Evolutionary conservation across 2,888 invertebrate species (phyloP), one percentile per base, ranked within the genome.

Genomic region (Apotomis betuletana): DNA sequence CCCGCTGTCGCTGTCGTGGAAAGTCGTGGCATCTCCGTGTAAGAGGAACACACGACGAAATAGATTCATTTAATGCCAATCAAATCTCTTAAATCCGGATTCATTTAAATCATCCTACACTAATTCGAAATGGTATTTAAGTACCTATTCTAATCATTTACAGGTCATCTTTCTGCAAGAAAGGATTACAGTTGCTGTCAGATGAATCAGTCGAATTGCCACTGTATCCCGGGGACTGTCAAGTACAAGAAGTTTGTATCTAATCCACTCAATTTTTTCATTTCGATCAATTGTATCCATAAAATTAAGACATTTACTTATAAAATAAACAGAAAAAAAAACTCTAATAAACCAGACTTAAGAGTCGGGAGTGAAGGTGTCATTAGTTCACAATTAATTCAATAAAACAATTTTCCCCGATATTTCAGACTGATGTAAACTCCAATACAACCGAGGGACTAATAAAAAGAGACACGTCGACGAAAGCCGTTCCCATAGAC

Each of bases 141-240:
- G 41, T 41, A 3, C 9, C 0, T 46, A 9, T 27, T 3, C 0
- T 5, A 36, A 73, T 73, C 60, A 36, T 75, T 80, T 86, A 54
- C 89, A 97, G 96, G 75, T 95, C 96, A 71, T 97, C 98, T 0
- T 95, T 97, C 71, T 98, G 98, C 84, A 96, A 96, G 78, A 95
- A 96, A 77, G 96, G 95, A 67, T 90, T 97, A 46, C 94, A 95
- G 68, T 88, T 98, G 44, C 94, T 96, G 76, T 96, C 97, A 0
- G 97, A 96, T 6, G 94, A 94, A 69, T 94, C 97, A 0, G 94
- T 96, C 0, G 95, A 95, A 67, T 87, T 98, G 75, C 96, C 96
- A 0, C 93, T 98, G 3, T 95, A 96, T 80, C 95, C 96, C 0
- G 97, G 97, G 3, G 95, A 97, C 78, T 98, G 98, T 83, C 95